Percentiles rank a stretch among this genome's conserved stretches.
phyloP scores from a whole-genome alignment of 2,888 invertebrate genomes.

The Amphipyra berbera region DNA sequence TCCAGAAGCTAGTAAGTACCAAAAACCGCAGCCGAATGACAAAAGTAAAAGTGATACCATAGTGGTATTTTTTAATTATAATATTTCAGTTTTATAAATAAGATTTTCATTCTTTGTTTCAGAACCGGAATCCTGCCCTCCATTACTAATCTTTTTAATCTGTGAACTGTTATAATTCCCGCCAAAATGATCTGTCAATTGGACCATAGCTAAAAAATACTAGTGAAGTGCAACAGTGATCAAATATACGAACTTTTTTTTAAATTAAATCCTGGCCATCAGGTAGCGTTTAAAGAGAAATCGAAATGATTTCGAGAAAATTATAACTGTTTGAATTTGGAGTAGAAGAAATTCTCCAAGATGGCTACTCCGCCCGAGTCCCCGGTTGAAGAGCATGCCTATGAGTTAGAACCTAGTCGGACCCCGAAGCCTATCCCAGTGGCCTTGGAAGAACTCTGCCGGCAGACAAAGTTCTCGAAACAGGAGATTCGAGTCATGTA shows the following conservation, averaged over 20 bases:
- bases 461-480: constrained; percentile 98
- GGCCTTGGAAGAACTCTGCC: constrained; percentile 96
- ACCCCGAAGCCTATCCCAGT: constrained; percentile 95
- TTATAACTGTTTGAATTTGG: constrained; percentile 36
- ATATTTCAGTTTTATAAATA: neutral
- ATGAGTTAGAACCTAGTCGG: constrained; percentile 95
- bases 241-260: neutral
- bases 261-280: neutral
- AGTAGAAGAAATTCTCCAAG: constrained; percentile 50
- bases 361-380: constrained; percentile 97
- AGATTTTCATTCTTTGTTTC: constrained; percentile 47
- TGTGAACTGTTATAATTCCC: constrained; percentile 47
- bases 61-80: too few species aligned
- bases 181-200: constrained; percentile 56
- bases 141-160: constrained; percentile 22
- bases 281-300: constrained; percentile 6
- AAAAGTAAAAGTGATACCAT: too few species aligned
- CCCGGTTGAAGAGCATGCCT: constrained; percentile 96
- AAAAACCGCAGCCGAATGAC: too few species aligned
- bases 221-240: constrained; percentile 20
- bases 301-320: constrained; percentile 52
- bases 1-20: too few species aligned
- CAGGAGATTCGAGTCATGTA: constrained; percentile 99
- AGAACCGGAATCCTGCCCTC: constrained; percentile 47
- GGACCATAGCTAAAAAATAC: constrained; percentile 51